phyloP scores from a whole-genome alignment of 2,113 vertebrate species.

The Dendrocopos noguchii region DNA sequence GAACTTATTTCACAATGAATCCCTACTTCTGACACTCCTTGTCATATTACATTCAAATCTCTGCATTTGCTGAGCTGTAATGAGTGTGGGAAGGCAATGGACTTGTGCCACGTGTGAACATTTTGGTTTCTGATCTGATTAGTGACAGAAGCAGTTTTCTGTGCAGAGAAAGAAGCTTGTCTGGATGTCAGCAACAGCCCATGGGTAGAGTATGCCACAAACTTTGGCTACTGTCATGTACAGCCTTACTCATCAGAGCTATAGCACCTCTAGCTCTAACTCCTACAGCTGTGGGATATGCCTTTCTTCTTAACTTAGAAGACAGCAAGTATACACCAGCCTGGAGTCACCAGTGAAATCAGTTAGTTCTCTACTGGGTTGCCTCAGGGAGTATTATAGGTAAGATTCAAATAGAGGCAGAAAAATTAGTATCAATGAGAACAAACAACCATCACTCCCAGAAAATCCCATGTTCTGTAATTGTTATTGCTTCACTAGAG shows the following conservation, averaged over 20 bases:
- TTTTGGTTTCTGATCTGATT: slow-evolving; percentile 29
- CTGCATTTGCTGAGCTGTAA: not conserved
- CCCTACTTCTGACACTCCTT: not conserved
- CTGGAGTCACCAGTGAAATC: not conserved
- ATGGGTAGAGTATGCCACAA: not conserved
- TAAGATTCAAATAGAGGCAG: not conserved
- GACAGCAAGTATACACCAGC: not conserved
- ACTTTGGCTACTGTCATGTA: not conserved
- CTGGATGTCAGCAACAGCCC: not conserved
- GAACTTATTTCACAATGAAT: slow-evolving; percentile 5
- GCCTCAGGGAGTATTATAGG: not conserved
- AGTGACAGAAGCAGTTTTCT: not conserved
- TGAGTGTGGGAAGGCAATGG: not conserved
- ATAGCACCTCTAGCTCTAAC: not conserved
- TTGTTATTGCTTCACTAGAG: slow-evolving; percentile 53
- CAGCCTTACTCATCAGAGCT: not conserved
- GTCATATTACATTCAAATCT: not conserved
- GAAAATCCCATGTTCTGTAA: slow-evolving; percentile 52
- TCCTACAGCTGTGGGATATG: not conserved
- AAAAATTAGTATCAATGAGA: slow-evolving; percentile 19
- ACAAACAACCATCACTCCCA: not conserved
- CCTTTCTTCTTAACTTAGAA: not conserved
- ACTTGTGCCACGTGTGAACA: not conserved
- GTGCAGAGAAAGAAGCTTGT: not conserved
- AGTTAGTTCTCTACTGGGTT: not conserved